These are phyloP conservation scores for Smittia aterrima DNA, from an alignment of 2,888 invertebrate species.

Conservation along the genomic window DNA sequence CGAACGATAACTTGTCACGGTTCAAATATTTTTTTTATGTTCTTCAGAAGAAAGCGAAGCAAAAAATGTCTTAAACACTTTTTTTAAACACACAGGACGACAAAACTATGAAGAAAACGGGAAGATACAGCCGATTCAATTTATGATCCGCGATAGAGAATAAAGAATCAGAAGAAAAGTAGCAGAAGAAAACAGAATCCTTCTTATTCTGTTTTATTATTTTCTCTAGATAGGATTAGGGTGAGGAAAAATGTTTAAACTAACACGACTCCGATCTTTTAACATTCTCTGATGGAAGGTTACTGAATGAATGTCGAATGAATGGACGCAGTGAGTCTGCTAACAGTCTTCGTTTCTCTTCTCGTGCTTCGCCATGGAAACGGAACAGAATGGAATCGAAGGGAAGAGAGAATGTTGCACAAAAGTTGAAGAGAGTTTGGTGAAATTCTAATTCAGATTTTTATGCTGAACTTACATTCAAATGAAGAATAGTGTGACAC, in stretches of 20 bases:
- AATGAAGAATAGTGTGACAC: too few relatives aligned
- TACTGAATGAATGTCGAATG: conserved; percentile 17
- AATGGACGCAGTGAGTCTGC: background rate
- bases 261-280: background rate
- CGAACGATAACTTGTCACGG: background rate
- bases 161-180: conserved; percentile 13
- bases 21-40: background rate
- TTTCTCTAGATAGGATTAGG: conserved; percentile 17
- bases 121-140: background rate
- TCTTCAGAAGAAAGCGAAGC: background rate
- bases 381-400: background rate
- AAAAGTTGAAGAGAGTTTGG: background rate
- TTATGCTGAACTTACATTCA: too few relatives aligned
- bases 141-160: background rate
- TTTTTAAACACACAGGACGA: background rate
- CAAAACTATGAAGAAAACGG: background rate
- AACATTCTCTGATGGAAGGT: background rate
- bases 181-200: background rate
- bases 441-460: too few relatives aligned
- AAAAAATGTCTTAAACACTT: background rate
- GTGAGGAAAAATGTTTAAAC: conserved; percentile 15
- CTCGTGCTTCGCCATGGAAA: conserved; percentile 7
- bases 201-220: background rate
- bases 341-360: background rate
- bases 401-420: background rate